Percentiles rank a stretch among this genome's conserved stretches.
These are phyloP conservation scores for Girardinichthys multiradiatus DNA, from an alignment of 2,113 vertebrate genomes.

Conservation along the genomic window DNA sequence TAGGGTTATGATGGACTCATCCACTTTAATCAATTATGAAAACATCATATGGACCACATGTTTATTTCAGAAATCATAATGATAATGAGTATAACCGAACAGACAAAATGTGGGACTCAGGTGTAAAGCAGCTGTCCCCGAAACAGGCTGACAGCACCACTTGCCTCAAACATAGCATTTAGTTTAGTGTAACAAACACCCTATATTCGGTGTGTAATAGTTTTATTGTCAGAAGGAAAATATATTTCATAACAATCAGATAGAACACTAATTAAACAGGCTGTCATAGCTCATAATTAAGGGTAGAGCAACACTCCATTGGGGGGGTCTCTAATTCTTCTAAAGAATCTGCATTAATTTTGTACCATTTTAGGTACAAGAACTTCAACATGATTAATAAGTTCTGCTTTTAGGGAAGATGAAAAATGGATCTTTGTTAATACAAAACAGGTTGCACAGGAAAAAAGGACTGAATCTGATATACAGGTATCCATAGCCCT, in stretches of 20 bases:
- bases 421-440: neutral
- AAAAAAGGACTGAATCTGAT: neutral
- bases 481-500: neutral
- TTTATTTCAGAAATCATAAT: too few relatives aligned
- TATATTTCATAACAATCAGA: neutral
- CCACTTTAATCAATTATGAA: too few relatives aligned
- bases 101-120: too few relatives aligned
- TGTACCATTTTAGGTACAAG: conserved; percentile 9
- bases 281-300: neutral
- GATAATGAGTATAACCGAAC: too few relatives aligned
- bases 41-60: too few relatives aligned
- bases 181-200: conserved; percentile 7
- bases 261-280: conserved; percentile 5
- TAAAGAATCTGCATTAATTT: neutral
- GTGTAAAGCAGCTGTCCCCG: too few relatives aligned
- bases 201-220: neutral
- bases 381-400: neutral
- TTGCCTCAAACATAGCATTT: too few relatives aligned
- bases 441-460: neutral
- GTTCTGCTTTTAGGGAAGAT: neutral
- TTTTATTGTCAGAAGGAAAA: neutral
- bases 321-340: neutral
- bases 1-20: too few relatives aligned
- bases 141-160: too few relatives aligned
- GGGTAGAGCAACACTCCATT: neutral